These are phyloP conservation scores for Drosophila melanosoma DNA, from an alignment of 2,888 invertebrate species.

Conservation along the genomic window DNA sequence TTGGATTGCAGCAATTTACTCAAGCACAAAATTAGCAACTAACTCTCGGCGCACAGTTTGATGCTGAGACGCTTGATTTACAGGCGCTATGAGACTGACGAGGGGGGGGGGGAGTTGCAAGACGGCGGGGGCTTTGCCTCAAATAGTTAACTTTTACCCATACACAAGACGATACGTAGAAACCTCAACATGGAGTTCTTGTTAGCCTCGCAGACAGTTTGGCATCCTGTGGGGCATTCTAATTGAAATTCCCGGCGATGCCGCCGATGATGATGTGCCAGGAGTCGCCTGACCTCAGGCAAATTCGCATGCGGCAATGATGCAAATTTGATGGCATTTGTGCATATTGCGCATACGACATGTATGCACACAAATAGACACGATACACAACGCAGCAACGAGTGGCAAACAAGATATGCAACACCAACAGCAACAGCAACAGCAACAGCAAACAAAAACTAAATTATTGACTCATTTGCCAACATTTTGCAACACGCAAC, in stretches of 20 bases:
- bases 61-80: constrained; percentile 67
- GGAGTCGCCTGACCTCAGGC: constrained; percentile 6
- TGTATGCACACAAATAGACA: constrained; percentile 44
- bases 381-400: constrained; percentile 21
- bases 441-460: constrained; percentile 30
- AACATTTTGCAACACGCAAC: constrained; percentile 77
- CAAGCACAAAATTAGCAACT: constrained; percentile 78
- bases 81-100: constrained; percentile 31
- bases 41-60: constrained; percentile 67
- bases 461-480: constrained; percentile 76
- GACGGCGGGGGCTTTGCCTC: constrained; percentile 11
- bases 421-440: constrained; percentile 39
- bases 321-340: constrained; percentile 77
- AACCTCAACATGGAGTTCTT: constrained; percentile 71
- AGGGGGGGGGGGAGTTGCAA: not conserved
- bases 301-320: constrained; percentile 54
- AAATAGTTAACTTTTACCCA: constrained; percentile 46
- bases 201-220: constrained; percentile 58
- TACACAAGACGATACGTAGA: constrained; percentile 43
- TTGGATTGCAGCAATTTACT: constrained; percentile 76
- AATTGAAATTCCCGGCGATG: constrained; percentile 68
- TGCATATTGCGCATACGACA: constrained; percentile 77
- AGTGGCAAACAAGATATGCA: constrained; percentile 32
- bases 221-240: constrained; percentile 72
- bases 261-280: constrained; percentile 32